Percentiles rank a stretch among this genome's conserved stretches.
These are phyloP conservation scores for Drosophila subsilvestris DNA, from an alignment of 2,888 invertebrate species.

Conservation along the genomic window DNA sequence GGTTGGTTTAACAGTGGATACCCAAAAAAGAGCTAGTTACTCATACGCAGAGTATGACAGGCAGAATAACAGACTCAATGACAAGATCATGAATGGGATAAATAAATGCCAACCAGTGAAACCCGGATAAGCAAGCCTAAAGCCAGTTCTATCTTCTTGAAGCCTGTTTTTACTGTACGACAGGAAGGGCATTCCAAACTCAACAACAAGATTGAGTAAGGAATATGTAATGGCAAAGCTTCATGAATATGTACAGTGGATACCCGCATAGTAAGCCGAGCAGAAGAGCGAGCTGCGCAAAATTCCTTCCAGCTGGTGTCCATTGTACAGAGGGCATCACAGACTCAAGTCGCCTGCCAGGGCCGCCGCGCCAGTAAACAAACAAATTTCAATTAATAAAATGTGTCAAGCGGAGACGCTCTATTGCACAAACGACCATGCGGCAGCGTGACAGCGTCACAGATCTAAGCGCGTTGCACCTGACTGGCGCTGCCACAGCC, in stretches of 20 bases:
- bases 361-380: constrained; percentile 45
- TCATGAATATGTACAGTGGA: no score
- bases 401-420: constrained; percentile 75
- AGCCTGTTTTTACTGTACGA: no score
- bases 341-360: constrained; percentile 23
- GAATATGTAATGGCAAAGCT: not conserved
- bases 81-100: no score
- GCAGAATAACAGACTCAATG: no score
- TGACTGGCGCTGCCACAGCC: constrained; percentile 44
- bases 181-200: no score
- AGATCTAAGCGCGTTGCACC: constrained; percentile 52
- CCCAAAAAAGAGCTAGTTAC: no score
- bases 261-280: not conserved
- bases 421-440: constrained; percentile 63
- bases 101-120: no score
- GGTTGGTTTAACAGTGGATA: not conserved
- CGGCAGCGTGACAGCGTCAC: constrained; percentile 17
- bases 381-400: constrained; percentile 79
- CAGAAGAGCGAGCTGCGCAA: not conserved
- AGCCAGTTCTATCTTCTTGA: no score
- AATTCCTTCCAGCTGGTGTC: constrained; percentile 20
- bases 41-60: no score
- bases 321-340: constrained; percentile 19
- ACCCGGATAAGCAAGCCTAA: no score
- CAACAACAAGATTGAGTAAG: not conserved